Evolutionary conservation across 2,888 invertebrate species (phyloP), one percentile per base, ranked within the genome.

Genomic region (Entomobrya proxima): DNA sequence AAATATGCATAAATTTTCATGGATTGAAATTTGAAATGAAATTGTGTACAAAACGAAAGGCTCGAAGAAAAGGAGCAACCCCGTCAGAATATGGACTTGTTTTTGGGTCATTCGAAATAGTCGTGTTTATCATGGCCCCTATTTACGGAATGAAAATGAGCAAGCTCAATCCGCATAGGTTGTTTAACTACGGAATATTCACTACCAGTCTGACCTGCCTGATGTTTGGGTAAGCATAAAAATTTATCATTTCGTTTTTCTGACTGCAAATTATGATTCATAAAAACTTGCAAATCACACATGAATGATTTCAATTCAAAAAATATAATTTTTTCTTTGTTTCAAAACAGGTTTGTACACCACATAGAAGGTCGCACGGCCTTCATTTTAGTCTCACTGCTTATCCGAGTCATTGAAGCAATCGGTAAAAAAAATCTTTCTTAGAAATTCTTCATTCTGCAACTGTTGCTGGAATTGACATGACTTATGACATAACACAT

Each of bases 161-260:
- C 4, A 44, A 44, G 24, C 75, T 69, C n/a, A 79, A 61, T 0
- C 95, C 96, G 0, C 96, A 96, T 91, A 91, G 95, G 13, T 93
- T 97, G 81, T 97, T 97, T 92, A 96, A 96, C 91, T 94, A 94
- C 15, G 97, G 97, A 0, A 96, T 97, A 81, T 94, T 96, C 87
- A 96, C 96, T 0, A 96, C 96, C 0, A 96, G 96, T 58, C 93
- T 95, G 30, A 96, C 96, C 89, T 96, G 96, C 79, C 95, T 97
- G 90, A 92, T 96, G 21, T 96, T 96, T 91, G 96, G 96, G 95
- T 95, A 92, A 92, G 67, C 47, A 32, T 13, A 76, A 32, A 13
- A 18, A 40, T 44, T n/a, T 6, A 7, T 21, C 18, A 40, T 47
- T 40, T 35, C n/a, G 5, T 37, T 7, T 11, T 5, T 37, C 11